Base-by-base conservation (phyloP, 2,113 vertebrate species). In the Myotis yumanensis region DNA sequence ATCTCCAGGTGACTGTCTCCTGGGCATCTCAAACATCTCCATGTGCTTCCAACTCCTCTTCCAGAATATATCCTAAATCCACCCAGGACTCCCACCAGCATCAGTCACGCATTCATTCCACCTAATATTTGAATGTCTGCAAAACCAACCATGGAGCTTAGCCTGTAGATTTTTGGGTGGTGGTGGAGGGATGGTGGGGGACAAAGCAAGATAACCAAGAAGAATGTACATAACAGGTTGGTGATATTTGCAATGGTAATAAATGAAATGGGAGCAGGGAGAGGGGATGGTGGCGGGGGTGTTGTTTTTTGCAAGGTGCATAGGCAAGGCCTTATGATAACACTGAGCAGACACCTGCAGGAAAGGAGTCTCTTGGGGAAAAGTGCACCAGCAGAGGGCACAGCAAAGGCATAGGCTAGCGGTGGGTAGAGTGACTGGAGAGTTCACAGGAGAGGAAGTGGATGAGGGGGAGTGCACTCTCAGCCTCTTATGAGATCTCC, bases 161-260 rank as follows among this genome's bases (percentile, higher is more conserved):
- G 28, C 18, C 20, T 62, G 8, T 15, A 22, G 69, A 64, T 15
- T 35, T 52, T 37, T 4, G 43, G 17, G 4, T 37, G n/a, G 23
- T 2, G 37, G 11, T 18, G 10, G 40, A 8, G 7, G 5, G 20
- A 32, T 18, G 16, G 11, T 1, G 17, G 16, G 6, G 8, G 16
- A 32, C 57, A 64, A 62, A 73, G 59, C 57, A 51, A 87, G 68
- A 91, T n/a, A 80, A 59, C 14, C 3, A 15, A 59, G 28, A 62
- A 76, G 25, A 73, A 62, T 14, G 23, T 68, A 15, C 7, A 7
- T 0, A 12, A 77, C 18, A 3, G 32, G 20, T 16, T 4, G 52
- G 66, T 32, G 48, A 57, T 17, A 57, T 10, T 0, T 46, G 18
- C 66, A 35, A 23, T 11, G 16, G 79, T 20, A 14, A 64, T 30